Evolutionary conservation across 1,140 invertebrate species (phyloP).

Genomic region (Micrasema longulum): DNA sequence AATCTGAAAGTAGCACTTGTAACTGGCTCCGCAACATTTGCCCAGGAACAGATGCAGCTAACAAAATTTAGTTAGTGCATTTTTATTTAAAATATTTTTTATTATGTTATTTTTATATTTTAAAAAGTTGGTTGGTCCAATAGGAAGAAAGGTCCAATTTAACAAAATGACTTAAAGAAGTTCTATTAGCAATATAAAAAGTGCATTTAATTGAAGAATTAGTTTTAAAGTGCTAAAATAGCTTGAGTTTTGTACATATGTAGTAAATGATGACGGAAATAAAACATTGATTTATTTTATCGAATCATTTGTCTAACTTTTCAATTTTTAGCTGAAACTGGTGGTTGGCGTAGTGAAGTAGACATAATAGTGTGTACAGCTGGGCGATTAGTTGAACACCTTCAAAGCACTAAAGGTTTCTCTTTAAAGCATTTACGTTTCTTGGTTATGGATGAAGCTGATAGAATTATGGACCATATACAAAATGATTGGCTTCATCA

Average conservation of each 20-base stretch:
- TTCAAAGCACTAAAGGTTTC: conserved; percentile 90
- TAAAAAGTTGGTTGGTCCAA: too few species aligned
- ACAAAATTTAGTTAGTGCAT: conserved; percentile 73
- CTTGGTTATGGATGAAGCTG: conserved; percentile 96
- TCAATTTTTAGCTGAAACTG: conserved; percentile 62
- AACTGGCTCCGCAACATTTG: conserved; percentile 78
- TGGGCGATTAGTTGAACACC: conserved; percentile 92
- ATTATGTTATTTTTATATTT: too few species aligned
- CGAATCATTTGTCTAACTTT: too few species aligned
- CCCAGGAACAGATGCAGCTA: conserved; percentile 81
- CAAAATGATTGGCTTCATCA: conserved; percentile 91
- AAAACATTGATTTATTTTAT: too few species aligned
- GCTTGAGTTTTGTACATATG: too few species aligned
- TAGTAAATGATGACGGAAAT: too few species aligned
- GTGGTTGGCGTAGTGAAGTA: conserved; percentile 70
- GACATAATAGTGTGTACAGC: conserved; percentile 96
- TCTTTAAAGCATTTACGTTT: conserved; percentile 82
- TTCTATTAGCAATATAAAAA: too few species aligned
- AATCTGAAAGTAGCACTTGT: conserved; percentile 80
- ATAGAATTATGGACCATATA: conserved; percentile 90
- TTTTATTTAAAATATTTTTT: background rate
- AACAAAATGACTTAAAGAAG: too few species aligned
- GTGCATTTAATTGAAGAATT: too few species aligned
- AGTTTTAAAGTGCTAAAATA: too few species aligned
- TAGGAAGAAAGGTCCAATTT: too few species aligned